These are phyloP conservation scores for Ochlodes sylvanus DNA, from an alignment of 2,888 invertebrate genomes.

Conservation along the genomic window DNA sequence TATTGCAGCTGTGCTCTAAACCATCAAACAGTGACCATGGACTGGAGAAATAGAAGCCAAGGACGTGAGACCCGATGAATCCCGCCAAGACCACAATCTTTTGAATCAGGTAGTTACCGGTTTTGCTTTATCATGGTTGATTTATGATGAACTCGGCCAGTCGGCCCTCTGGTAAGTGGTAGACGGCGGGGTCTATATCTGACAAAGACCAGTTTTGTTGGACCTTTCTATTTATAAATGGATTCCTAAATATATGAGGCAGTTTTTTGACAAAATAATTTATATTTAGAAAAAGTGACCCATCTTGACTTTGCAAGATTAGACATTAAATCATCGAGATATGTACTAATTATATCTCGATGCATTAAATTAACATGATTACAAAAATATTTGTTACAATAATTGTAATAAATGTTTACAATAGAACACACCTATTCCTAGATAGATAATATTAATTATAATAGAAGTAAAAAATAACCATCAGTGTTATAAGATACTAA, in stretches of 20 bases:
- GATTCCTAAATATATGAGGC: conserved; percentile 5
- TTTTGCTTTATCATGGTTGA: conserved; percentile 83
- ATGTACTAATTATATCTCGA: no score
- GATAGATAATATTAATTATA: no score
- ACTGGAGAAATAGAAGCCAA: conserved; percentile 70
- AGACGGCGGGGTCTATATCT: not conserved
- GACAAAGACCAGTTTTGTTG: not conserved
- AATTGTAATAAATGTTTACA: no score
- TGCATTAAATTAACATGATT: no score
- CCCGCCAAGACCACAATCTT: conserved; percentile 76
- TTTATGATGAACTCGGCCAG: conserved; percentile 64
- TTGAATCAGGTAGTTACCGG: conserved; percentile 84
- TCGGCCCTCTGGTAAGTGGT: conserved; percentile 8
- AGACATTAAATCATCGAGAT: no score
- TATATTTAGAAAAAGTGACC: conserved; percentile 16
- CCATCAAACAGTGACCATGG: conserved; percentile 63
- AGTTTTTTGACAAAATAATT: conserved; percentile 5
- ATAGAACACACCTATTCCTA: no score
- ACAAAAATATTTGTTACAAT: no score
- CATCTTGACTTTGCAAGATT: conserved; percentile 13
- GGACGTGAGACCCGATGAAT: conserved; percentile 69
- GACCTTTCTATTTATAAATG: conserved; percentile 20
- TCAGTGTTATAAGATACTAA: no score
- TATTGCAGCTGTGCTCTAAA: conserved; percentile 42
- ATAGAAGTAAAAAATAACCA: no score